Evolutionary conservation across 2,113 vertebrate genomes (phyloP), one percentile per base, ranked within the genome.

Genomic region (Serinus canaria): DNA sequence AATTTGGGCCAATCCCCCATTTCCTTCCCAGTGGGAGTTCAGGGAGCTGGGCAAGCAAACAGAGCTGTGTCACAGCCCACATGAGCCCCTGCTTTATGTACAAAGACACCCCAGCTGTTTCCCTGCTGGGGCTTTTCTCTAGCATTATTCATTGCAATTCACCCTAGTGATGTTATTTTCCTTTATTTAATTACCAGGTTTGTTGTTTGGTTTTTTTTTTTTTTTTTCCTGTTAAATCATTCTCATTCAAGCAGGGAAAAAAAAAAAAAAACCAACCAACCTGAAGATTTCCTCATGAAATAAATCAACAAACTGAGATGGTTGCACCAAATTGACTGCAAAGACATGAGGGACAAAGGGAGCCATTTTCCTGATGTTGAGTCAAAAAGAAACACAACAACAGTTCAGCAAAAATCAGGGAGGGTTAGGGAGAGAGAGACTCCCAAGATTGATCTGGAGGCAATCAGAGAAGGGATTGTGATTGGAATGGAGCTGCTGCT

Each of bases 141-240:
- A 43, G 59, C 62, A 91, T 96, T 95, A 92, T 90, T 90, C 92
- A 66, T 67, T 77, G 49, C 94, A 79, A 84, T 95, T 92, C 87
- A 74, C 80, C 75, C 63, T 14, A 39, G 49, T 41, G 37, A 49
- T 73, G 55, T 64, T 87, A 86, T 94, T 91, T 95, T 60, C 76
- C 76, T 81, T 79, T 30, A 68, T 95, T 96, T 97, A 94, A 97
- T 94, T 90, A 93, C 83, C n/a, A 90, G 83, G n/a, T 75, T 53
- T 33, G 56, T 59, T 79, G 11, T 30, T 46, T n/a, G n/a, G n/a
- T n/a, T n/a, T 50, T 14, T 3, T 30, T 39, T 44, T 56, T 59
- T 50, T 17, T 3, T 0, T 4, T 41, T 41, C 41, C 35, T 86
- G 91, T 94, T 90, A 90, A 95, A 95, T 90, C 41, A 72, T 96